Evolutionary conservation across 2,888 invertebrate species (phyloP).

Genomic region (Cordylochernes scorpioides): DNA sequence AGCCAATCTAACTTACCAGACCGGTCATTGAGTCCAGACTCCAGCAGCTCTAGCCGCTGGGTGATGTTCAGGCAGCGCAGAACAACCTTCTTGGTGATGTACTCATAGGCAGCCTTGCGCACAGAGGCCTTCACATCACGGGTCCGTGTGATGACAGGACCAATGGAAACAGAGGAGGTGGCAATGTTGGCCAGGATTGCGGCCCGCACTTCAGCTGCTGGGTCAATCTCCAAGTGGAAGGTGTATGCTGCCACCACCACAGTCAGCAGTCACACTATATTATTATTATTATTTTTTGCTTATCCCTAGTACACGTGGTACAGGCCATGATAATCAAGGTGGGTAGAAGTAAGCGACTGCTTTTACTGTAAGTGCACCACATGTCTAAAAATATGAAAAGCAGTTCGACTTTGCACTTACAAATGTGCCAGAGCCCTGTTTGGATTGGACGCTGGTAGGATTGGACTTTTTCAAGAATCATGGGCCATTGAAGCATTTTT

Average conservation of each 20-base stretch:
- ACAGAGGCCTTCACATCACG: conserved; percentile 52
- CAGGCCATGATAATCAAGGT: too few species aligned
- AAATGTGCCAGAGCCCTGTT: too few species aligned
- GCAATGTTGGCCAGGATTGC: conserved; percentile 45
- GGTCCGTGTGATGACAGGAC: conserved; percentile 39
- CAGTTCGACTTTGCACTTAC: too few species aligned
- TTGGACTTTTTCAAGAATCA: too few species aligned
- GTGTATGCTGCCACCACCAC: conserved; percentile 33
- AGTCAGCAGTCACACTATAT: too few species aligned
- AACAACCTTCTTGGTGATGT: conserved; percentile 28
- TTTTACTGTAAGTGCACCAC: too few species aligned
- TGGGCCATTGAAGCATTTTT: too few species aligned
- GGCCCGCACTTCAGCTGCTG: conserved; percentile 39
- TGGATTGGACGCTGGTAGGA: too few species aligned
- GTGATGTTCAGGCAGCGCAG: conserved; percentile 33
- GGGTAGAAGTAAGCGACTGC: too few species aligned
- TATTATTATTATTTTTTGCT: too few species aligned
- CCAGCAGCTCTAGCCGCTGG: conserved; percentile 33
- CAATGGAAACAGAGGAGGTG: conserved; percentile 38
- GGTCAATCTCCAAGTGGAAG: conserved; percentile 43
- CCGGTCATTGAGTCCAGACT: conserved; percentile 35
- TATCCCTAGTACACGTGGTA: too few species aligned
- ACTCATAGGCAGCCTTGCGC: conserved; percentile 31
- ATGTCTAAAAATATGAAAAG: too few species aligned
- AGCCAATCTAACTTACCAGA: conserved; percentile 26